Evolutionary conservation across 2,888 invertebrate species (phyloP).

Genomic region (Xanthorhoe spadicearia): DNA sequence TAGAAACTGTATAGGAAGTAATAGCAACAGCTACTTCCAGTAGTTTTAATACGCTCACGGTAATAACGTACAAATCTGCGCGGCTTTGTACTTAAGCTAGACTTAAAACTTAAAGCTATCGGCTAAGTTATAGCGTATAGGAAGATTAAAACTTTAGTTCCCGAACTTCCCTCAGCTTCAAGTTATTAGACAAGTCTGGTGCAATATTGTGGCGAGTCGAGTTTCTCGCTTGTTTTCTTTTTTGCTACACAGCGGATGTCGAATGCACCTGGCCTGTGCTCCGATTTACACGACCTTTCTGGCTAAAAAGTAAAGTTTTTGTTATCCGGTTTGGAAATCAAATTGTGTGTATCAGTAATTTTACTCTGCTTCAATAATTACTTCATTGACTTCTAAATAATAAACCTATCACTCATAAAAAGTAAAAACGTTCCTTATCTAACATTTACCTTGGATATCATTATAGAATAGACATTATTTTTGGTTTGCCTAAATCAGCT

Average conservation of each 20-base stretch:
- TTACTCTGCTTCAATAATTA: slow-evolving; percentile 2
- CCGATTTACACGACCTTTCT: slow-evolving; percentile 51
- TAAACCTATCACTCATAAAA: neutral
- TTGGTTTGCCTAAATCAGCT: neutral
- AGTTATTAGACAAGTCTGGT: slow-evolving; percentile 43
- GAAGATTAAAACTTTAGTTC: slow-evolving; percentile 43
- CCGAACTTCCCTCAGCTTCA: slow-evolving; percentile 36
- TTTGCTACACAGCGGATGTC: slow-evolving; percentile 66
- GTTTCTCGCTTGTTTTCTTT: slow-evolving; percentile 63
- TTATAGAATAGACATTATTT: neutral
- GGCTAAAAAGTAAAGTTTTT: slow-evolving; percentile 43
- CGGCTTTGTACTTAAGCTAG: slow-evolving; percentile 32
- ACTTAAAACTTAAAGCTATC: slow-evolving; percentile 38
- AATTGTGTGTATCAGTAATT: slow-evolving; percentile 11
- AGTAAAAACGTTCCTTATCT: neutral
- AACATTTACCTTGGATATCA: too few relatives aligned
- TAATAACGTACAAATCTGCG: slow-evolving; percentile 27
- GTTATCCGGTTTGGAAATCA: slow-evolving; percentile 37
- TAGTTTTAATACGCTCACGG: slow-evolving; percentile 13
- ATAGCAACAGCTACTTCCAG: slow-evolving; percentile 14
- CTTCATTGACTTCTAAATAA: neutral
- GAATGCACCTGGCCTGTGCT: slow-evolving; percentile 74
- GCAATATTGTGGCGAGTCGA: slow-evolving; percentile 55
- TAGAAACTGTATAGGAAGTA: neutral
- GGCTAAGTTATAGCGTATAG: slow-evolving; percentile 39